phyloP scores from a whole-genome alignment of 2,888 invertebrate species.

The Hypena proboscidalis region DNA sequence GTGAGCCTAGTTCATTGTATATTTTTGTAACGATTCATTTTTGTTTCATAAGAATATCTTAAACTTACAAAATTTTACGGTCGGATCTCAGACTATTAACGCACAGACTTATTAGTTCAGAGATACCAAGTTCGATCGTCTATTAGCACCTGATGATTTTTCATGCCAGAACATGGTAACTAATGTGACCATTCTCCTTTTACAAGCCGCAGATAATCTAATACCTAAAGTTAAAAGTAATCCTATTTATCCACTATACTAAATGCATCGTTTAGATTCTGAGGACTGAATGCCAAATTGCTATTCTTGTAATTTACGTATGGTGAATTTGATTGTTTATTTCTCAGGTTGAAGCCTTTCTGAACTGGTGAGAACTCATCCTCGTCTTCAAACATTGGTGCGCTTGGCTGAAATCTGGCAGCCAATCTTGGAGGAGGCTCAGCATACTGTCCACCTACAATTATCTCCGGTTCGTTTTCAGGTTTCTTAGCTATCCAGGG shows the following conservation, averaged over 20 bases:
- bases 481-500: slow-evolving; percentile 48
- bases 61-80: too few species aligned
- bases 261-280: slow-evolving; percentile 79
- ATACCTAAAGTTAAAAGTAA: too few species aligned
- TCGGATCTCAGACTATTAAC: too few species aligned
- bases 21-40: too few species aligned
- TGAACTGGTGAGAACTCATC: slow-evolving; percentile 45
- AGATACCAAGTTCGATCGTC: too few species aligned
- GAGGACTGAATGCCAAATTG: slow-evolving; percentile 78
- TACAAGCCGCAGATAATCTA: not conserved
- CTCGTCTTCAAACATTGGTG: slow-evolving; percentile 47
- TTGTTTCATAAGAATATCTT: too few species aligned
- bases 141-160: too few species aligned
- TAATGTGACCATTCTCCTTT: not conserved
- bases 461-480: slow-evolving; percentile 50
- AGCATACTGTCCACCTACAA: slow-evolving; percentile 75
- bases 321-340: too few species aligned
- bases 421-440: slow-evolving; percentile 73
- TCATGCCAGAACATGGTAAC: too few species aligned
- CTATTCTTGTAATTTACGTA: slow-evolving; percentile 78
- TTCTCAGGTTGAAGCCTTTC: slow-evolving; percentile 47
- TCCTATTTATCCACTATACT: slow-evolving; percentile 69
- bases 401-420: slow-evolving; percentile 52
- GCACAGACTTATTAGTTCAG: too few species aligned
- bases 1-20: too few species aligned